phyloP scores from a whole-genome alignment of 2,888 invertebrate species.

The Polia nebulosa region DNA sequence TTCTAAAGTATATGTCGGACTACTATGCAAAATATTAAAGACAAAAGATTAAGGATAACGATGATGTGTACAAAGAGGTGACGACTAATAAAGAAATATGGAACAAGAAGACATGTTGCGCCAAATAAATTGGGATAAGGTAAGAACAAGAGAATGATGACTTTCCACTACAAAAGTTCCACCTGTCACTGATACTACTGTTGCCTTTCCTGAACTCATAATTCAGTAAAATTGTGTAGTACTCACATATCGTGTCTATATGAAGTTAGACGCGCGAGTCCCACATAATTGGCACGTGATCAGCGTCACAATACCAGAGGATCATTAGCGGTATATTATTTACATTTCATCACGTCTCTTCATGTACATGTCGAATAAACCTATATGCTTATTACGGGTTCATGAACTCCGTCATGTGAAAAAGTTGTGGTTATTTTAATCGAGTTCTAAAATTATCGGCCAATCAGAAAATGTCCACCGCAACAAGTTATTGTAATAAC shows the following conservation, averaged over 20 bases:
- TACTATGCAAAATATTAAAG: background rate
- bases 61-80: background rate
- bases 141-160: background rate
- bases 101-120: background rate
- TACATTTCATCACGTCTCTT: slow-evolving; percentile 21
- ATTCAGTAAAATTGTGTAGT: slow-evolving; percentile 19
- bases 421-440: background rate
- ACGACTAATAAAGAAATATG: background rate
- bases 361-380: slow-evolving; percentile 15
- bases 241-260: background rate
- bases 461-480: background rate
- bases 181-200: background rate
- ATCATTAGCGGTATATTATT: slow-evolving; percentile 54
- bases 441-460: background rate
- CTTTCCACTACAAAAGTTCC: background rate
- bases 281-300: slow-evolving; percentile 53
- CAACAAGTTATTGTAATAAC: background rate
- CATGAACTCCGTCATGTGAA: slow-evolving; percentile 13
- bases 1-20: background rate
- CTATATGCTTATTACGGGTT: slow-evolving; percentile 1
- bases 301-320: slow-evolving; percentile 30
- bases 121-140: background rate
- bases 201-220: background rate
- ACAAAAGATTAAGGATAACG: background rate
- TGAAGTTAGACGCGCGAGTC: slow-evolving; percentile 33